Percentiles rank a stretch among this genome's conserved stretches.
These are phyloP conservation scores for Brachypterus glaber DNA, from an alignment of 2,888 invertebrate species.

Conservation along the genomic window DNA sequence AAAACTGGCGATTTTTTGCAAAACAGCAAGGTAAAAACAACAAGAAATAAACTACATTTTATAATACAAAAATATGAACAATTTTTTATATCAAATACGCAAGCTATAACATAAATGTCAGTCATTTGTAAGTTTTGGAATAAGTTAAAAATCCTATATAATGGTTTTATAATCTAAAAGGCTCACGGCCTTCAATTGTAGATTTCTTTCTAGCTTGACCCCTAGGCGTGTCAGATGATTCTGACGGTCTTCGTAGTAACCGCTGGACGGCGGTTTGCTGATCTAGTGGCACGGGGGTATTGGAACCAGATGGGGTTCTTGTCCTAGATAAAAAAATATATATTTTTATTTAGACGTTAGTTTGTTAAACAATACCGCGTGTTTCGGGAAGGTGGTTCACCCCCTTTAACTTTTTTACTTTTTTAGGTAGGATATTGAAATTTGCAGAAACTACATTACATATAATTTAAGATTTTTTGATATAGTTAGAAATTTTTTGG, in stretches of 20 bases:
- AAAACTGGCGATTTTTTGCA: slow-evolving; percentile 32
- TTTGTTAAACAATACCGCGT: too few relatives aligned
- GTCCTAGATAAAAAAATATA: slow-evolving; percentile 44
- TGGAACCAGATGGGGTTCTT: slow-evolving; percentile 67
- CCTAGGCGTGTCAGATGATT: slow-evolving; percentile 56
- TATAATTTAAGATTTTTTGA: too few relatives aligned
- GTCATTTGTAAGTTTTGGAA: slow-evolving; percentile 34
- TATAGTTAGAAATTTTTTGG: too few relatives aligned
- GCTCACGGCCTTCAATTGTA: slow-evolving; percentile 48
- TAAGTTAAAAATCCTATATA: slow-evolving; percentile 27
- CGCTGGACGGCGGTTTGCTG: slow-evolving; percentile 54
- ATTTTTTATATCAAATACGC: slow-evolving; percentile 27
- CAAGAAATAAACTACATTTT: slow-evolving; percentile 23
- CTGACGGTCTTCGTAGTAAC: slow-evolving; percentile 56
- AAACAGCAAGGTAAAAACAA: slow-evolving; percentile 18
- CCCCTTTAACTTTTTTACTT: too few relatives aligned
- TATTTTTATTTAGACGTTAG: too few relatives aligned
- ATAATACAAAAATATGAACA: slow-evolving; percentile 40
- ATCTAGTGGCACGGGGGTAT: slow-evolving; percentile 59
- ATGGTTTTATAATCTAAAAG: slow-evolving; percentile 58
- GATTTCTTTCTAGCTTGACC: slow-evolving; percentile 35
- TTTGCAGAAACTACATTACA: too few relatives aligned
- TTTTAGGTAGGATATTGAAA: too few relatives aligned
- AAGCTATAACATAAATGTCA: slow-evolving; percentile 33
- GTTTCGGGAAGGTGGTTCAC: too few relatives aligned